Evolutionary conservation across 2,797 vertebrate species (phyloP).

Genomic region (Lophius americanus): DNA sequence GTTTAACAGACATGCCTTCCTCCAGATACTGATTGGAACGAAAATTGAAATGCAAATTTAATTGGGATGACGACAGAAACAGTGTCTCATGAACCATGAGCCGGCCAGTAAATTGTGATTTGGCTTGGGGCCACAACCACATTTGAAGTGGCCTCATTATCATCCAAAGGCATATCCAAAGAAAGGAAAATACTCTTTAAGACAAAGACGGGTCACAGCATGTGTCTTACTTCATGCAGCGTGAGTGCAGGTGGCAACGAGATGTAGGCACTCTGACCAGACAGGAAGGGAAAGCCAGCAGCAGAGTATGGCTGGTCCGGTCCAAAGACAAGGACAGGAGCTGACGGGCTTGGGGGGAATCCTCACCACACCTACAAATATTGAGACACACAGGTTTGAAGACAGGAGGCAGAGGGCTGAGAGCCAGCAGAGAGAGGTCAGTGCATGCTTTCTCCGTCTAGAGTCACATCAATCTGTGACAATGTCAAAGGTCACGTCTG

Average conservation of each 20-base stretch:
- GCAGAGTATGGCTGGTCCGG: slow-evolving; percentile 85
- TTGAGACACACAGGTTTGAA: slow-evolving; percentile 6
- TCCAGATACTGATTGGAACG: slow-evolving; percentile 12
- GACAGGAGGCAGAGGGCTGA: slow-evolving; percentile 8
- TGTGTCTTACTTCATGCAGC: slow-evolving; percentile 93
- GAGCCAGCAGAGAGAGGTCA: slow-evolving; percentile 9
- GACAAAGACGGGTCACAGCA: background rate
- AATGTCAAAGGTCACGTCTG: slow-evolving; percentile 32
- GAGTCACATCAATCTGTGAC: slow-evolving; percentile 16
- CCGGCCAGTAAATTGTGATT: slow-evolving; percentile 8
- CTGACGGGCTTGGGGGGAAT: slow-evolving; percentile 82
- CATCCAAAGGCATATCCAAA: slow-evolving; percentile 10
- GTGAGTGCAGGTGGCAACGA: slow-evolving; percentile 92
- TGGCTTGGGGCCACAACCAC: slow-evolving; percentile 17
- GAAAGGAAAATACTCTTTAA: background rate
- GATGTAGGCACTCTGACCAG: slow-evolving; percentile 91
- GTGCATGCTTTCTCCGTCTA: background rate
- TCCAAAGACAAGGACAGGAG: slow-evolving; percentile 92
- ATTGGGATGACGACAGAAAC: background rate
- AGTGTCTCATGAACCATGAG: slow-evolving; percentile 14
- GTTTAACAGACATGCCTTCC: slow-evolving; percentile 16
- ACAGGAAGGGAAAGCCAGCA: slow-evolving; percentile 91
- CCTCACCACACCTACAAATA: slow-evolving; percentile 85
- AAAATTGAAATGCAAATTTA: slow-evolving; percentile 10
- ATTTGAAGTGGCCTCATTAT: slow-evolving; percentile 13